These are phyloP conservation scores for Cepaea hortensis DNA, from an alignment of 2,888 invertebrate species.

Conservation along the genomic window DNA sequence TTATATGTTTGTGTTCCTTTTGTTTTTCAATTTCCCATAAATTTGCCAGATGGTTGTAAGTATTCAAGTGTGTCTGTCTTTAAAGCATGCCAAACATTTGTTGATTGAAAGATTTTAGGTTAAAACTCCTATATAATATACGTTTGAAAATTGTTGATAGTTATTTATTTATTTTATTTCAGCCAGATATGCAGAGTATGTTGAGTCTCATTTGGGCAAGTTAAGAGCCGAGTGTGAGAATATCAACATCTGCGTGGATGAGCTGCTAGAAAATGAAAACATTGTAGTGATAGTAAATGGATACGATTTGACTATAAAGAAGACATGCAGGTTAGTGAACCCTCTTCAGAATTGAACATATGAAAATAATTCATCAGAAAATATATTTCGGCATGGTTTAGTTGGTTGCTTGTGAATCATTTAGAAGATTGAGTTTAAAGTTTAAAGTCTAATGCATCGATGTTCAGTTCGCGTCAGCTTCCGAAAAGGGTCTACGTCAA, in stretches of 20 bases:
- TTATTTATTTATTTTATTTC: not conserved
- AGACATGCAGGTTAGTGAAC: constrained; percentile 41
- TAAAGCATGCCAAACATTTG: not conserved
- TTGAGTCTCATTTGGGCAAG: constrained; percentile 10
- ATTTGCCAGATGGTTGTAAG: too few relatives aligned
- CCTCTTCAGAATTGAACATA: too few relatives aligned
- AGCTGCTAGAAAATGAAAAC: constrained; percentile 24
- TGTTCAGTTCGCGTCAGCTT: too few relatives aligned
- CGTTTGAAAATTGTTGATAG: not conserved
- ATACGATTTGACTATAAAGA: constrained; percentile 31
- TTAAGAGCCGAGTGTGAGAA: constrained; percentile 17
- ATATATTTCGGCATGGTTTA: too few relatives aligned
- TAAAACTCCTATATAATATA: not conserved
- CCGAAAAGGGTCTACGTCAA: too few relatives aligned
- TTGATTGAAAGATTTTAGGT: not conserved
- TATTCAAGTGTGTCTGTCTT: too few relatives aligned
- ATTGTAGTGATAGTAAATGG: constrained; percentile 24
- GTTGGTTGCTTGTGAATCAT: too few relatives aligned
- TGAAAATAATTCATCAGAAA: too few relatives aligned
- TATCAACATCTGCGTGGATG: constrained; percentile 21
- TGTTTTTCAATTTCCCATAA: too few relatives aligned
- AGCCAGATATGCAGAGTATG: constrained; percentile 43
- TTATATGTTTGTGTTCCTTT: too few relatives aligned
- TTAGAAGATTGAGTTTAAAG: too few relatives aligned
- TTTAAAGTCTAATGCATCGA: too few relatives aligned